Evolutionary conservation across 2,888 invertebrate species (phyloP), one percentile per base, ranked within the genome.

Genomic region (Camptogramma bilineatum): DNA sequence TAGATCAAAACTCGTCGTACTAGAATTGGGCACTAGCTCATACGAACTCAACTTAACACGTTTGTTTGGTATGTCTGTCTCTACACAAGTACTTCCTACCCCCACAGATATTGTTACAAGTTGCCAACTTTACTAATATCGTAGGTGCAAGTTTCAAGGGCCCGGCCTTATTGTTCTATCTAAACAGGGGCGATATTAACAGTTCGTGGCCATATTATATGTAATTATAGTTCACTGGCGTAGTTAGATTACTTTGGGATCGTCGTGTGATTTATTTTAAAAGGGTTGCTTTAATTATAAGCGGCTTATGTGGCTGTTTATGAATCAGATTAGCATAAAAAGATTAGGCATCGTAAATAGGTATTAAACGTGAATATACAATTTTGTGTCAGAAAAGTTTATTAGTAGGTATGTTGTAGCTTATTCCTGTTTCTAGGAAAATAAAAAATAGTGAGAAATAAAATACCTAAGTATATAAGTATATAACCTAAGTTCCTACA

Each of bases 61-160:
- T 16, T 1, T 16, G 44, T 17, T 44, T 44, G n/a, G 44, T 17
- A 16, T 44, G 44, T 17, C 16, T 44, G 44, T 17, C 4, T 17
- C 10, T 7, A 39, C 10, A 44, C 44, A 16, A 17, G 16, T 13
- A 10, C 34, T 39, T 16, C 17, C 16, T 44, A 8, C 31, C 4
- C 28, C 18, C 34, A 13, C 50, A 56, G 55, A 64, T 56, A 60
- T 42, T 68, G 69, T 75, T 73, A 74, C 70, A 62, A 65, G 61
- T 66, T 55, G 19, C 68, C 67, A 90, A 91, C 88, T 91, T 91
- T 87, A 81, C 85, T 84, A 91, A 92, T 91, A 90, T 88, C 83
- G 83, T 77, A 74, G 79, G 82, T 79, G 72, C 68, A 85, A 90
- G 82, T 89, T 89, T 81, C 78, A 79, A 84, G 79, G 79, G 77